Evolutionary conservation across 37 sponge, comb jelly and placozoan species (phyloP), one percentile per base, ranked within the genome.

Genomic region (Halisarca cf. caerulea): DNA sequence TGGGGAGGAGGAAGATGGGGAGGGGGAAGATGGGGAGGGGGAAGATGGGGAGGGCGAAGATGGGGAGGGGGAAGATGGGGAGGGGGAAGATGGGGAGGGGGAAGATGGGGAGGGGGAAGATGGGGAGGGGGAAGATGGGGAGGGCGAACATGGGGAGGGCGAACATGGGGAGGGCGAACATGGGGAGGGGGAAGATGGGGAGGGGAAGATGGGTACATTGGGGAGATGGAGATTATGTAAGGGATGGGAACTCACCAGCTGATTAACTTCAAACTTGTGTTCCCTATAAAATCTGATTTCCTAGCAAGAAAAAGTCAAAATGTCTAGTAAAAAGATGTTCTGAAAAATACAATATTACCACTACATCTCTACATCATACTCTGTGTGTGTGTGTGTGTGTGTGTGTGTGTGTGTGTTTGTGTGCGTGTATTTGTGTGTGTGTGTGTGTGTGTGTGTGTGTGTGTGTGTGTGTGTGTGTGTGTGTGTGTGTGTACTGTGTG

Each of bases 271-370:
- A 59, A 83, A 87, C 51, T 93, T 92, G 55, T 85, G 77, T 59
- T 97, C 98, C 51, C 86, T 90, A 77, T 89, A 97, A 78, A 82
- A 95, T 37, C 98, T 61, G 17, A 93, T 91, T 81, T 97, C 98
- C 91, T 92, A 41, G 3, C 85, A 40, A 34, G 7, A 40, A 8
- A 5, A 23, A 82, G 30, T 14, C 9, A 3, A 70, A 69, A 70
- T 43, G 20, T 71, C 18, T 20, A 8, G 5, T 69, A 82, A 57
- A n/a, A n/a, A n/a, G n/a, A n/a, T n/a, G n/a, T n/a, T n/a, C n/a
- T n/a, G n/a, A n/a, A n/a, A n/a, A n/a, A n/a, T n/a, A n/a, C n/a
- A n/a, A n/a, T n/a, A n/a, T n/a, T n/a, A n/a, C n/a, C n/a, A n/a
- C n/a, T n/a, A n/a, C n/a, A n/a, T n/a, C 33, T 24, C 42, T 58